Percentiles rank a stretch among this genome's conserved stretches.
These are phyloP conservation scores for Gryon sp. DNA, from an alignment of 1,140 invertebrate genomes.

Conservation along the genomic window DNA sequence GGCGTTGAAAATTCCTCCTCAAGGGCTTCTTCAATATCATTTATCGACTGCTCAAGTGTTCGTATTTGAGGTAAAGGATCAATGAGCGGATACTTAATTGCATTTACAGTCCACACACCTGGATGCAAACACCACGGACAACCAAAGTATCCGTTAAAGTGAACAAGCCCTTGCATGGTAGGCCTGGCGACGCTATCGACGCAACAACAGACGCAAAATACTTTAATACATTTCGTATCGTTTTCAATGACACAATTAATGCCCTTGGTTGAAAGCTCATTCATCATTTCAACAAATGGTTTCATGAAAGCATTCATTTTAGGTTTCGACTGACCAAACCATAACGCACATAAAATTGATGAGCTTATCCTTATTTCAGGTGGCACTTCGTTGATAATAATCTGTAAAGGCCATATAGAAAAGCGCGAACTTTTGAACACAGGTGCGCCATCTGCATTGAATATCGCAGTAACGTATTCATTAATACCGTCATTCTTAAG, in stretches of 20 bases:
- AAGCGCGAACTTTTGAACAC: no score
- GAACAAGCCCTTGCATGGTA: conserved; percentile 15
- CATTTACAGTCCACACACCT: no score
- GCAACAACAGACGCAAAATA: not conserved
- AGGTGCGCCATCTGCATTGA: no score
- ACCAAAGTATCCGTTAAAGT: conserved; percentile 46
- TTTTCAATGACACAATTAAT: not conserved
- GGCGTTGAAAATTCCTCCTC: not conserved
- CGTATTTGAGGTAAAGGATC: not conserved
- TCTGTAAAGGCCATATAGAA: no score
- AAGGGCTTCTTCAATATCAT: not conserved
- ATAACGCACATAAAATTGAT: no score
- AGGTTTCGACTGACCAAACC: no score
- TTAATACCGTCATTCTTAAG: no score
- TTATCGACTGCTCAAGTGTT: conserved; percentile 3
- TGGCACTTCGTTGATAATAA: no score
- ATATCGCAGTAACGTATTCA: no score
- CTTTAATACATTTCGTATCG: not conserved
- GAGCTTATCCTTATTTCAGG: no score
- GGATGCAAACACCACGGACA: conserved; percentile 37
- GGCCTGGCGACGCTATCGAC: conserved; percentile 28
- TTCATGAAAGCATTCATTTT: no score
- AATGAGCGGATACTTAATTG: conserved; percentile 10
- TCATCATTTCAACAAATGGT: not conserved
- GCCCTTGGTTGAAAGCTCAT: not conserved